Percentiles rank a stretch among this genome's conserved stretches.
These are phyloP conservation scores for Propithecus deckenii DNA, from an alignment of 2,797 vertebrate species.

Conservation along the genomic window DNA sequence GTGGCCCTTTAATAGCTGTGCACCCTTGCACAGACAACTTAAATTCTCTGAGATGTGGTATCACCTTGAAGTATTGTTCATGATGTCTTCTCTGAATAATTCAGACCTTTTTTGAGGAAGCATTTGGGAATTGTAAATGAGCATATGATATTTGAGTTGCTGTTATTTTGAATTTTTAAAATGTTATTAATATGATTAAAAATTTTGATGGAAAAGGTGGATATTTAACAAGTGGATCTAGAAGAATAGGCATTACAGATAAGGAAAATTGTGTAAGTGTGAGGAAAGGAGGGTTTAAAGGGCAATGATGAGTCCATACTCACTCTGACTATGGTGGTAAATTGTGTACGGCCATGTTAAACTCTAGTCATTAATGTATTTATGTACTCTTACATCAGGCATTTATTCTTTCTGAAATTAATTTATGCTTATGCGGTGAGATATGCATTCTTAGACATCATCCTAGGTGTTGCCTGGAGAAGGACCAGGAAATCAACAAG, in stretches of 20 bases:
- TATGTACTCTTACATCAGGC: background rate
- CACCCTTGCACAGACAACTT: background rate
- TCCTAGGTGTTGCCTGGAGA: background rate
- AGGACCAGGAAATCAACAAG: background rate
- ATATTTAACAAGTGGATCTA: background rate
- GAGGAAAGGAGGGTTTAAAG: background rate
- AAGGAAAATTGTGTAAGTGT: background rate
- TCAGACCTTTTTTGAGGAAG: background rate
- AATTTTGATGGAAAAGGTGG: background rate
- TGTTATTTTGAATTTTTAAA: background rate
- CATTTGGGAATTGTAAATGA: background rate
- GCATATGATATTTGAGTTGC: background rate
- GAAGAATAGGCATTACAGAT: background rate
- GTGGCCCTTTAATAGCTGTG: background rate
- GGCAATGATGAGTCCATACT: background rate
- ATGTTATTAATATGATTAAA: background rate
- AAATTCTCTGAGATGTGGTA: background rate
- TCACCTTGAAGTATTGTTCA: background rate
- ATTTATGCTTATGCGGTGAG: background rate
- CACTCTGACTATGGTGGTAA: background rate
- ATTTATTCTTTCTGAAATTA: background rate
- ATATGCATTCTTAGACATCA: background rate
- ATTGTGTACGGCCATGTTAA: background rate
- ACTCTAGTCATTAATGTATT: background rate
- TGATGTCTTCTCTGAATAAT: background rate